Base-by-base conservation (phyloP, 2,888 invertebrate species). In the Steinernema scapterisci region DNA sequence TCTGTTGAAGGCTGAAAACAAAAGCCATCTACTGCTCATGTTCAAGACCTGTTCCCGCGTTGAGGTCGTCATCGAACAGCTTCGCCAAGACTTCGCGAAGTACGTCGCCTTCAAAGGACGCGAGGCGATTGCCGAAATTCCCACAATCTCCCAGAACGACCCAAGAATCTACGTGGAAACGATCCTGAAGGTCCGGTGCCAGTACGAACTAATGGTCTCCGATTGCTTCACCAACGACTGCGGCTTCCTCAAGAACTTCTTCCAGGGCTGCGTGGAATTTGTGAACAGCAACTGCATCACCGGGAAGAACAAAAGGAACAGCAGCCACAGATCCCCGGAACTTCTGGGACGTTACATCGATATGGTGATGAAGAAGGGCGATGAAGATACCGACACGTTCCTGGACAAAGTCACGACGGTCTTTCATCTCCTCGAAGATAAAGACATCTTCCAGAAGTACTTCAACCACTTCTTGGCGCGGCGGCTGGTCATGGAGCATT, bases 51-150 rank as follows among this genome's bases (percentile, higher is more conserved):
- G 97, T 52, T 94, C 95, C 6, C 91, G 95, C 82, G 94, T 97
- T 81, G 92, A 93, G 0, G 94, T 95, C 89, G 97, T 96, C 1
- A 91, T 97, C 74, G 93, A 93, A 72, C 94, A 96, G 88, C 89
- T 99, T 84, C 92, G 94, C 80, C 91, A 92, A 19, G 91, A 96
- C 75, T 90, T 99, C 27, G 97, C 99, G 89, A 92, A 92, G 80
- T 97, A 99, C 89, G 97, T 99, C 81, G 95, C 95, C 0, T 91
- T 93, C 78, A 92, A 93, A 81, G 97, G 97, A 46, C 93, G 97
- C 83, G 96, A 95, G 89, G 94, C 94, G 89, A 94, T 95, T 88
- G 94, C 94, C 16, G 95, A 95, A 83, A 91, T 92, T 72, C 96
- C 31, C 19, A 19, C 16, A 2, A n/a, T 19, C n/a, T 9, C 72